These are phyloP conservation scores for Rutpela maculata DNA, from an alignment of 2,888 invertebrate species.

Conservation along the genomic window DNA sequence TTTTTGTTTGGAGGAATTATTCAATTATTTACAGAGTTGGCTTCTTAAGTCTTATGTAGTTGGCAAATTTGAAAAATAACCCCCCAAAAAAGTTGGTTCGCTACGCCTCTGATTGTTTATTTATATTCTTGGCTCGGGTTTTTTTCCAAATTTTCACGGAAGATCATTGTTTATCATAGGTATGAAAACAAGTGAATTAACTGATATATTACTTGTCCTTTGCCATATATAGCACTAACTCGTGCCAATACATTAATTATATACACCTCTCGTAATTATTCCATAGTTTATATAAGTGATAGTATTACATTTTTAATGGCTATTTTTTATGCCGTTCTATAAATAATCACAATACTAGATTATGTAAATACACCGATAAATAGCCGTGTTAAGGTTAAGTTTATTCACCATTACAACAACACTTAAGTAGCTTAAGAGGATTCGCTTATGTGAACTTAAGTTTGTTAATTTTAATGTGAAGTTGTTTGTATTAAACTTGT, in stretches of 20 bases:
- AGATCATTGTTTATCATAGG: too few relatives aligned
- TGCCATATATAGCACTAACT: not conserved
- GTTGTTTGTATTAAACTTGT: not conserved
- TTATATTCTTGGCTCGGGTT: too few relatives aligned
- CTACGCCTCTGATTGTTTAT: too few relatives aligned
- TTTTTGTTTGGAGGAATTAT: too few relatives aligned
- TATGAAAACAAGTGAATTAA: too few relatives aligned
- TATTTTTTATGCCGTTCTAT: slow-evolving; percentile 14
- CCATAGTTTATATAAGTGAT: not conserved
- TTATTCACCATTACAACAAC: not conserved
- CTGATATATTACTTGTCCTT: not conserved
- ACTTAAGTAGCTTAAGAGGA: not conserved
- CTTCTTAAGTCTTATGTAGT: too few relatives aligned
- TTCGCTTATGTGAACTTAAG: slow-evolving; percentile 1
- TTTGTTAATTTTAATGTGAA: not conserved
- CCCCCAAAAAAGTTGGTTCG: too few relatives aligned
- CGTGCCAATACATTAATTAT: not conserved
- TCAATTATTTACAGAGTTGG: too few relatives aligned
- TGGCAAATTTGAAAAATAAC: too few relatives aligned
- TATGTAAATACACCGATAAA: slow-evolving; percentile 21
- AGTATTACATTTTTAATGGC: slow-evolving; percentile 8
- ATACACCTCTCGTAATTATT: not conserved
- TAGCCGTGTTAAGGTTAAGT: slow-evolving; percentile 4
- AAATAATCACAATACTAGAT: slow-evolving; percentile 20
- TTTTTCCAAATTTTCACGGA: too few relatives aligned